Base-by-base conservation (phyloP, 2,888 invertebrate genomes). In the Pandemis corylana region DNA sequence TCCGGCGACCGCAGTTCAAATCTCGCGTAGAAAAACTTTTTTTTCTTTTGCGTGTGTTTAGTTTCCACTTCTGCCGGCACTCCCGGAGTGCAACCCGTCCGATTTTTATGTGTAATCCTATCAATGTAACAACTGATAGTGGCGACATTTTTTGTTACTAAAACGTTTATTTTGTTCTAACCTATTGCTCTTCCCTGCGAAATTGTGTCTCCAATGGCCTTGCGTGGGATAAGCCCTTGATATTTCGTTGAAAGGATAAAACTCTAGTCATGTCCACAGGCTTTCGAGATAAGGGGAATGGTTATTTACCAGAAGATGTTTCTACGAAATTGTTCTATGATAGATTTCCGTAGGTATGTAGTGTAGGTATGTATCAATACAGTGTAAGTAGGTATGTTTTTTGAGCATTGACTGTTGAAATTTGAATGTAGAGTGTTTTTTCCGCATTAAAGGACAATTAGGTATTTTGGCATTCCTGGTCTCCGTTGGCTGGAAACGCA, bases 181-280 rank as follows among this genome's bases (percentile, higher is more conserved):
- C 59, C 41, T 20, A 46, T 41, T 28, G 64, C 63, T 63, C 53
- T 51, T 28, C 15, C 53, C 15, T 42, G 59, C 15, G 56, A 20
- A 65, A 61, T 69, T 74, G 49, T 59, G 20, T 53, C 44, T 65
- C 69, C 69, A 59, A 68, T 69, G 49, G 59, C 59, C 64, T 56
- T 36, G 56, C 13, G 49, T 69, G 68, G 76, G 77, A 80, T 79
- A 78, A 80, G 76, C 76, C 77, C 66, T 72, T 75, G 77, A 79
- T 79, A 78, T 80, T 80, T 78, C 72, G 76, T 74, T 75, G 76
- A 77, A 80, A 74, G 71, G 75, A 76, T 77, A 73, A 76, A 77
- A 74, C 76, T 73, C 68, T 63, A 67, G 71, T 71, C 69, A 76
- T 75, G 75, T 75, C 73, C 63, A 68, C 68, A 42, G 73, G 73